Evolutionary conservation across 1,140 invertebrate genomes (phyloP), one percentile per base, ranked within the genome.

Genomic region (Brachystomella parvula): DNA sequence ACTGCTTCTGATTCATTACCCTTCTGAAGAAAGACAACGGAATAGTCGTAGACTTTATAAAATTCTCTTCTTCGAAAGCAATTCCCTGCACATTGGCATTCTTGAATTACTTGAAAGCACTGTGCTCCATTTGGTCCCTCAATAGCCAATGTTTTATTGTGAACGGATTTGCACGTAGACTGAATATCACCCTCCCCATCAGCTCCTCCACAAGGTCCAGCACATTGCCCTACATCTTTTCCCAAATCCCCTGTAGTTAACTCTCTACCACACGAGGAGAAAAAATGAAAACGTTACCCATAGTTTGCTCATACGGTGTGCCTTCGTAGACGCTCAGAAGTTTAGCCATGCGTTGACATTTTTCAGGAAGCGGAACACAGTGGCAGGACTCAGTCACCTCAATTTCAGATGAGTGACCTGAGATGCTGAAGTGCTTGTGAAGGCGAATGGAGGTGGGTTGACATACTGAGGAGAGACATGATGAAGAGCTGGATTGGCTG

Each of bases 91-190:
- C 73, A 74, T 62, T 69, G 56, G 56, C 73, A 74, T 64, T 74
- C 72, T 21, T 73, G 72, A 47, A 73, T 72, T 15, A 71, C 63
- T 58, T 64, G 29, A 39, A 68, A 44, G 60, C 64, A 73, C 66
- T 63, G 33, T 49, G 68, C 71, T 79, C 81, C 81, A 66, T 82
- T 82, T 29, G 81, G 81, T 53, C 81, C 81, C 47, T 76, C 77
- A 30, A 81, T 74, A 64, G 78, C 78, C 21, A 79, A 67, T 2
- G 80, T 80, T 29, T 73, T 76, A 72, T 82, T 82, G 65, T 78
- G 78, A 6, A 77, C 65, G 2, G 81, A 76, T 61, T 77, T 76
- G 60, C 81, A 68, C 26, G 57, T n/a, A 63, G 60, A 19, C 58
- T 64, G 33, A 29, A 26, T 19, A 49, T 3, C 58, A 21, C 58